A percentile compares a stretch with the other conserved stretches of the same genome.
phyloP scores from a whole-genome alignment of 2,888 invertebrate genomes.

The Drosophila imparisetae region DNA sequence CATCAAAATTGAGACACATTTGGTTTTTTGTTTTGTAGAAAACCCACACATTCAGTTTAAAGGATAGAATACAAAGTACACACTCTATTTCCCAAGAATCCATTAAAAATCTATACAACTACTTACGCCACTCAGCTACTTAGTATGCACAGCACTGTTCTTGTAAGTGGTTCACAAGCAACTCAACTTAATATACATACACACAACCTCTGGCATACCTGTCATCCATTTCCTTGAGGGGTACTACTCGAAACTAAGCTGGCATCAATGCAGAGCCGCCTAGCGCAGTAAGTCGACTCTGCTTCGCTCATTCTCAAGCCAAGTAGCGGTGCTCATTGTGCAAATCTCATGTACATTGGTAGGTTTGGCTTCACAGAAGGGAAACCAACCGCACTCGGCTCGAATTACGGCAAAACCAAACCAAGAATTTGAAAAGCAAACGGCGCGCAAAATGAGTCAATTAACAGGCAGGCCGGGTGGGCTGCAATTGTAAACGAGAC shows the following conservation, averaged over 20 bases:
- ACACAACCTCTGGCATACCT: not conserved
- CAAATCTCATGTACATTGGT: conserved; percentile 14
- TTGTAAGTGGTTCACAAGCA: not conserved
- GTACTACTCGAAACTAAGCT: conserved; percentile 19
- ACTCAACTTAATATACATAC: not conserved
- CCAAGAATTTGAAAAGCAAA: conserved; percentile 57
- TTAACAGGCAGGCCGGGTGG: conserved; percentile 43
- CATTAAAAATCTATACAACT: not conserved
- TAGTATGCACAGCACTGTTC: not conserved
- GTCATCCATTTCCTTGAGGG: conserved; percentile 9
- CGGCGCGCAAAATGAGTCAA: conserved; percentile 75
- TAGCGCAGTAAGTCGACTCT: conserved; percentile 42
- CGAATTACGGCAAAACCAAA: conserved; percentile 37
- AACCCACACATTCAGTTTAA: not conserved
- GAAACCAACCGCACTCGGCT: conserved; percentile 38
- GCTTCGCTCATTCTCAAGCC: conserved; percentile 14
- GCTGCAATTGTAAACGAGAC: conserved; percentile 27
- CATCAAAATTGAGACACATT: not conserved
- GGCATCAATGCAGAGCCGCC: conserved; percentile 33
- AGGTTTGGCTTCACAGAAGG: conserved; percentile 35
- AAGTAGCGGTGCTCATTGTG: conserved; percentile 31
- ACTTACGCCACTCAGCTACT: not conserved
- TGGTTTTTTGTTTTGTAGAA: not conserved
- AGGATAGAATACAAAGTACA: not conserved
- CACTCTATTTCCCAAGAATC: not conserved